Evolutionary conservation across 2,113 vertebrate genomes (phyloP).

Genomic region (Gymnobelideus leadbeateri): DNA sequence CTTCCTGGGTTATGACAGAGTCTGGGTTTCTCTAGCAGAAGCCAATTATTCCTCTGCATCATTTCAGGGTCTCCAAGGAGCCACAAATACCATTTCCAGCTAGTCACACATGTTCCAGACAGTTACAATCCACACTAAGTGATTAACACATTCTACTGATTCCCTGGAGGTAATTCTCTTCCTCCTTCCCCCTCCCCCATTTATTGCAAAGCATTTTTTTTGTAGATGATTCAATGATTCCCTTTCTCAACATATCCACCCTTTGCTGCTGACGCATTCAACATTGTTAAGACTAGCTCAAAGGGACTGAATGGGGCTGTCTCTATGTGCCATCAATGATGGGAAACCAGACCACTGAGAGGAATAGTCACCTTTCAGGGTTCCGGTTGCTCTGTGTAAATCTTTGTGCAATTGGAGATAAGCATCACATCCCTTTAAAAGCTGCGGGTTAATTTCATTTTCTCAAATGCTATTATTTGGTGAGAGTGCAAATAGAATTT

Average conservation of each 20-base stretch:
- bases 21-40: constrained; percentile 41
- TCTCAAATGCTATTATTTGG: constrained; percentile 66
- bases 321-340: not conserved
- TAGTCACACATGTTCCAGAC: constrained; percentile 54
- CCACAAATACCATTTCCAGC: constrained; percentile 66
- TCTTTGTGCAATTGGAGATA: constrained; percentile 62
- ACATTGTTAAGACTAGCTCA: constrained; percentile 77
- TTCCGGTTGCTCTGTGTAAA: constrained; percentile 43
- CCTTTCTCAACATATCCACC: constrained; percentile 37
- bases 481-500: constrained; percentile 39
- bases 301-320: constrained; percentile 69
- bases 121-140: constrained; percentile 73
- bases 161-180: constrained; percentile 70
- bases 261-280: constrained; percentile 73
- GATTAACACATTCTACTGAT: constrained; percentile 75
- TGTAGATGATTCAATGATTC: constrained; percentile 50
- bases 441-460: constrained; percentile 60
- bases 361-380: not conserved
- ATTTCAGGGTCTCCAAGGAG: constrained; percentile 50
- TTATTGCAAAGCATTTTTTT: constrained; percentile 73
- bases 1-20: not conserved
- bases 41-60: constrained; percentile 43
- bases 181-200: constrained; percentile 57
- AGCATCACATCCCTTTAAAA: constrained; percentile 63
- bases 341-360: constrained; percentile 37